Base-by-base conservation (phyloP, 1,140 invertebrate genomes). In the Drosophila suzukii region DNA sequence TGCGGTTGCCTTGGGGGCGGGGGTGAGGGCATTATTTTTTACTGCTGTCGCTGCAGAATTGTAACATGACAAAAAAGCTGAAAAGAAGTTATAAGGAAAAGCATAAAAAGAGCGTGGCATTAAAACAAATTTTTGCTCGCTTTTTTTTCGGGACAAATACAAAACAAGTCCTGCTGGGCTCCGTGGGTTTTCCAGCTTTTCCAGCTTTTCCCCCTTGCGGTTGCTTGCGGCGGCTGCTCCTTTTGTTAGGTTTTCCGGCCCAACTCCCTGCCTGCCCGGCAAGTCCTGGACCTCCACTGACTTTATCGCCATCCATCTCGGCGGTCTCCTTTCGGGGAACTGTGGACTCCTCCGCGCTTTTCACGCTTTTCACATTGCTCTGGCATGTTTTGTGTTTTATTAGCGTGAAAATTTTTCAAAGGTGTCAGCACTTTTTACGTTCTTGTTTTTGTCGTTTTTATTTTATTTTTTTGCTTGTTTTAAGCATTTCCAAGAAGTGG, bases 401-500 rank as follows among this genome's bases (percentile, higher is more conserved):
- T 88, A 82, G 82, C 82, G 82, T 88, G 82, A 88, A 88, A 79
- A 85, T 86, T 88, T 86, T 86, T 79, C 82, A 86, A 86, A 86
- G 82, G 82, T 86, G 82, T 86, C 82, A 86, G 82, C 82, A 82
- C 50, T 88, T 86, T 86, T 75, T 77, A 72, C 75, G 62, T 70
- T 57, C 66, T 79, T 78, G 59, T 58, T 54, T 72, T 60, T 59
- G 43, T 39, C 53, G 30, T 56, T 60, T 77, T 38, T 60, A 24
- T 59, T 58, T 58, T 11, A 3, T 46, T 15, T 50, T 32, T 32
- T 50, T 4, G 58, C 59, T 50, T 44, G 39, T 65, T 74, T 51
- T 44, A 41, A 34, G 36, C 49, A 43, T 39, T 61, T 72, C 59
- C 55, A 49, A 55, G 74, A 65, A 78, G 70, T 70, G 70, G 34